Percentiles rank a stretch among this genome's conserved stretches.
Evolutionary conservation across 1,140 invertebrate genomes (phyloP).

Genomic region (Reticulitermes speratus): DNA sequence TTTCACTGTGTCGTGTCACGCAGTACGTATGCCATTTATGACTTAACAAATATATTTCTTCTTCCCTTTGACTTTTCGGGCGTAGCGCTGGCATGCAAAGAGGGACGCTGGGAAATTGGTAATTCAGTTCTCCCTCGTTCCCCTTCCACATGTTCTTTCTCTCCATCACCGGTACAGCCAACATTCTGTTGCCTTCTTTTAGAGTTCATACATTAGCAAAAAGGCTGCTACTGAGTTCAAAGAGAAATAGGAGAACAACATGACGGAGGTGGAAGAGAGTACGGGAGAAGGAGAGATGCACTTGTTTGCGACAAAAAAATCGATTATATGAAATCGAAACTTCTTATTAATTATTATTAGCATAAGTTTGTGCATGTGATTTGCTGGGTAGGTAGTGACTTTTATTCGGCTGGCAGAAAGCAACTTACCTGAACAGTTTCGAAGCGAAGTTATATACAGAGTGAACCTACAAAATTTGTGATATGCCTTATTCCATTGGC

Average conservation of each 20-base stretch:
- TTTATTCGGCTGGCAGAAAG: too few species aligned
- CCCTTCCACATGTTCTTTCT: neutral
- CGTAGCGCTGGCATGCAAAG: neutral
- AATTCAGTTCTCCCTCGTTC: neutral
- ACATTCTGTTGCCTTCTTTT: slow-evolving; percentile 12
- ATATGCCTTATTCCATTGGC: too few species aligned
- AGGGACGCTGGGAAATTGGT: slow-evolving; percentile 16
- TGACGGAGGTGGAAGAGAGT: neutral
- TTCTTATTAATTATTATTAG: neutral
- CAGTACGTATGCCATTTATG: neutral
- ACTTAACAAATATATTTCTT: slow-evolving; percentile 1
- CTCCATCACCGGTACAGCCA: neutral
- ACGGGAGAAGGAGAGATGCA: neutral
- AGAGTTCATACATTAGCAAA: slow-evolving; percentile 16
- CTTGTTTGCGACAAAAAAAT: neutral
- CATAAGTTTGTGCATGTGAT: neutral
- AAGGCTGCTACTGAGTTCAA: neutral
- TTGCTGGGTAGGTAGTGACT: neutral
- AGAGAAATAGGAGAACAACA: neutral
- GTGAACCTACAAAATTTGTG: too few species aligned
- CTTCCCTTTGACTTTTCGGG: slow-evolving; percentile 14
- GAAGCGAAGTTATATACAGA: too few species aligned
- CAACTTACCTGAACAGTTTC: too few species aligned
- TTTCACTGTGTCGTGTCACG: neutral
- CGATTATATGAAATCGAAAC: neutral